Conservation (phyloP, 2,113 vertebrate species). For the Sula dactylatra region DNA sequence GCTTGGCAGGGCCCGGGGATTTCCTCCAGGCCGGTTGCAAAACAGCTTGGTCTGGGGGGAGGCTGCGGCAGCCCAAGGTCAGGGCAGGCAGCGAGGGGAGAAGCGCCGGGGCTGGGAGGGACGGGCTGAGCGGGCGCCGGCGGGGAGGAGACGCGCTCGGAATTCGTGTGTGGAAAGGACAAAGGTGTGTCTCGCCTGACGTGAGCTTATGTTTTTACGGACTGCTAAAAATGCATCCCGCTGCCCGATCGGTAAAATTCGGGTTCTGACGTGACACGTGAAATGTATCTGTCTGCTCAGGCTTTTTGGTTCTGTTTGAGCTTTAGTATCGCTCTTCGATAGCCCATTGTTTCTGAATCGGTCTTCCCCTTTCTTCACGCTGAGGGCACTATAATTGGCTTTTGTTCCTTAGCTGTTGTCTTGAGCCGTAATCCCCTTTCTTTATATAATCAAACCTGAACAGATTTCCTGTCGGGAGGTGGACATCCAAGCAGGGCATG, state of each 20-base stretch:
- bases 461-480: neutral
- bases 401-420: constrained; percentile 9
- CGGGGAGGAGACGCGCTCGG: neutral
- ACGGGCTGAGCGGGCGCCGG: neutral
- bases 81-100: neutral
- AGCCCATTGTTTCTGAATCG: neutral
- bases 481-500: neutral
- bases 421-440: neutral
- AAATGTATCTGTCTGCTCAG: neutral
- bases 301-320: neutral
- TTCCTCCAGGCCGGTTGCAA: neutral
- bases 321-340: neutral
- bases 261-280: neutral
- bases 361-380: neutral
- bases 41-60: neutral
- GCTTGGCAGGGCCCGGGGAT: neutral
- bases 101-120: neutral
- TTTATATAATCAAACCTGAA: constrained; percentile 6
- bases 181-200: neutral
- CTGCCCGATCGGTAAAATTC: neutral
- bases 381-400: neutral
- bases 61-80: neutral
- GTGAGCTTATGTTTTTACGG: neutral
- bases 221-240: neutral
- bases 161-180: neutral